Evolutionary conservation across 2,113 vertebrate genomes (phyloP).

Genomic region (Syngnathus floridae): DNA sequence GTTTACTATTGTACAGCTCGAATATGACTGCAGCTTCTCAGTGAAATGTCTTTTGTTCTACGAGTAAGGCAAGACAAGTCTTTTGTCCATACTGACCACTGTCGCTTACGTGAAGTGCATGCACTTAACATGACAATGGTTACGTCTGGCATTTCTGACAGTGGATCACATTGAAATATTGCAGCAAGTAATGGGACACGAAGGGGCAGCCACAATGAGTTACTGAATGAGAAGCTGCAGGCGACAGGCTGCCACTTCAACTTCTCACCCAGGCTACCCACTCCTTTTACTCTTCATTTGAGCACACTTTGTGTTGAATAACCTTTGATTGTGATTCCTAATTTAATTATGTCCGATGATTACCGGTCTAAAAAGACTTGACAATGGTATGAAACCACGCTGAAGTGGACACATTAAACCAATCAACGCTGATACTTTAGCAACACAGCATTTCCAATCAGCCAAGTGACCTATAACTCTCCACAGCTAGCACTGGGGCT

Average conservation of each 20-base stretch:
- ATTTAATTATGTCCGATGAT: neutral
- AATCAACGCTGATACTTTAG: neutral
- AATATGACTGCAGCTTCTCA: neutral
- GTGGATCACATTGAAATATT: constrained; percentile 8
- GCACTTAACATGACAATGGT: constrained; percentile 6
- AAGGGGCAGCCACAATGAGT: constrained; percentile 8
- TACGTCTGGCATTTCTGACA: constrained; percentile 9
- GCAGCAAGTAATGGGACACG: constrained; percentile 5
- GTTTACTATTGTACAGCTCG: too few species aligned
- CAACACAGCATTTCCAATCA: neutral
- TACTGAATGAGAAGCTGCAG: constrained; percentile 5
- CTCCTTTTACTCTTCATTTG: neutral
- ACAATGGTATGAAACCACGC: neutral
- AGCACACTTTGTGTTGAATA: neutral
- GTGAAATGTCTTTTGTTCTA: neutral
- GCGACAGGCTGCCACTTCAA: constrained; percentile 8
- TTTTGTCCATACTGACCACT: neutral
- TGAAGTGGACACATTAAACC: neutral
- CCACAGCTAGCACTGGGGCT: too few species aligned
- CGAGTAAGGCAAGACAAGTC: neutral
- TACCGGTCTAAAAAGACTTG: neutral
- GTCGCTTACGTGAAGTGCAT: neutral
- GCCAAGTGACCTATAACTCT: too few species aligned
- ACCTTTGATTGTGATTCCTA: neutral
- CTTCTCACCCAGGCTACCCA: constrained; percentile 3